phyloP scores from a whole-genome alignment of 1,140 invertebrate species.

The Capitella teleta region DNA sequence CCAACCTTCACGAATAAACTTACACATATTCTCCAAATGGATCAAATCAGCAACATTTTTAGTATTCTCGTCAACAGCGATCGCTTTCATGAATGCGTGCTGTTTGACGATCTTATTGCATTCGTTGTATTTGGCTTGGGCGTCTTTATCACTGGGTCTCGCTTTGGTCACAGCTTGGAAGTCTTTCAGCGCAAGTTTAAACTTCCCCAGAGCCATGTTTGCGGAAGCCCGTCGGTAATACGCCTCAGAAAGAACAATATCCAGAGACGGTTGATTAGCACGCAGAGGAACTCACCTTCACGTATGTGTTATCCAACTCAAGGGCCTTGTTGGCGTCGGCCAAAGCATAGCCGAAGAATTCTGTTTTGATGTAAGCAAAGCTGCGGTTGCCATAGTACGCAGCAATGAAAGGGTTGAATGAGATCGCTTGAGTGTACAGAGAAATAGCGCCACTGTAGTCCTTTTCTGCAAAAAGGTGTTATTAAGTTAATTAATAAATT shows the following conservation, averaged over 20 bases:
- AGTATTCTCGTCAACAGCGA: slow-evolving; percentile 78
- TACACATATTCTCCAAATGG: slow-evolving; percentile 82
- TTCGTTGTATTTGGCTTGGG: slow-evolving; percentile 81
- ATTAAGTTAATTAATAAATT: background rate
- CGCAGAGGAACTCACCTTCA: slow-evolving; percentile 62
- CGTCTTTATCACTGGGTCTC: slow-evolving; percentile 85
- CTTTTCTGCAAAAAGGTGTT: slow-evolving; percentile 57
- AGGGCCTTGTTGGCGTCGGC: slow-evolving; percentile 84
- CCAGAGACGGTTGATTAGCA: background rate
- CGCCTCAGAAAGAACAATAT: slow-evolving; percentile 25
- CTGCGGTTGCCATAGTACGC: slow-evolving; percentile 73
- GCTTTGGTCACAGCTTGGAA: slow-evolving; percentile 88
- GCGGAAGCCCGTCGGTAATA: slow-evolving; percentile 85
- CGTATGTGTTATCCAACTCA: slow-evolving; percentile 74
- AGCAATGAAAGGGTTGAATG: slow-evolving; percentile 65
- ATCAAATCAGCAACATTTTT: slow-evolving; percentile 75
- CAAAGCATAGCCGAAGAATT: slow-evolving; percentile 87
- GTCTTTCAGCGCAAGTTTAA: slow-evolving; percentile 89
- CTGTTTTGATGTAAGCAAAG: slow-evolving; percentile 81
- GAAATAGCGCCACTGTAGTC: slow-evolving; percentile 78
- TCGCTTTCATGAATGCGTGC: slow-evolving; percentile 93
- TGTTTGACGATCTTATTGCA: slow-evolving; percentile 93
- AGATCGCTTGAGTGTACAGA: slow-evolving; percentile 82
- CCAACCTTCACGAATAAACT: slow-evolving; percentile 31
- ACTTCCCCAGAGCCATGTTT: slow-evolving; percentile 94